Base-by-base conservation (phyloP, 1,140 invertebrate genomes). In the Chymomyza costata region DNA sequence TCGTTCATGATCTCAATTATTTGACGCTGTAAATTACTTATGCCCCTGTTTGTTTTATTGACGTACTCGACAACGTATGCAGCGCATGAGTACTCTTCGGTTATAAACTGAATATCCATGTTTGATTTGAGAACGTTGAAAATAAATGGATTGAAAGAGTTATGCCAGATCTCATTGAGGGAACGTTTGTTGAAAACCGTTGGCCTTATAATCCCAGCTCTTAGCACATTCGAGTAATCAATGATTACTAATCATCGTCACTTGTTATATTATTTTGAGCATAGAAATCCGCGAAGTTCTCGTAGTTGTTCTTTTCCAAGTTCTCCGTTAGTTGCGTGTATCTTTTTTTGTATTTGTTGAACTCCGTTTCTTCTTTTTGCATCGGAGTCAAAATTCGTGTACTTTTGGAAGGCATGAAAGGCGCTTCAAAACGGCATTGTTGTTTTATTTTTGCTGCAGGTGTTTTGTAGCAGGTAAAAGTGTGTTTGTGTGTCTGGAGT, bases 11-110 rank as follows among this genome's bases (percentile, higher is more conserved):
- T 55, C 38, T 81, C 43, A 16, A 83, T 60, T 7, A 86, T 60
- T 54, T 80, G 18, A 8, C 63, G 19, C 62, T 82, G 80, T 32
- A 84, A 59, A 59, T 84, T 57, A 46, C 83, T 84, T 6, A 86
- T 53, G 6, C 83, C 81, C 71, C 80, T 60, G 45, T 85, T 84
- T 6, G 50, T 67, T 59, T 86, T 85, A 46, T 86, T 86, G 0
- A 86, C 60, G n/a, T 47, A 55, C 6, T 47, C 43, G n/a, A 47
- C 43, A 2, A 47, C 52, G 28, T 32, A 41, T 6, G 35, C 19
- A 17, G 80, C 86, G 67, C 82, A 86, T 1, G 82, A 74, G 60
- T 86, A 85, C 53, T 85, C 81, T 6, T 86, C 85, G 2, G 59
- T 55, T 16, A 86, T 86, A 17, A 85, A 68, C 56, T 87, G 84